Evolutionary conservation across 2,888 invertebrate genomes (phyloP), one percentile per base, ranked within the genome.

Genomic region (Panzeria rudis): DNA sequence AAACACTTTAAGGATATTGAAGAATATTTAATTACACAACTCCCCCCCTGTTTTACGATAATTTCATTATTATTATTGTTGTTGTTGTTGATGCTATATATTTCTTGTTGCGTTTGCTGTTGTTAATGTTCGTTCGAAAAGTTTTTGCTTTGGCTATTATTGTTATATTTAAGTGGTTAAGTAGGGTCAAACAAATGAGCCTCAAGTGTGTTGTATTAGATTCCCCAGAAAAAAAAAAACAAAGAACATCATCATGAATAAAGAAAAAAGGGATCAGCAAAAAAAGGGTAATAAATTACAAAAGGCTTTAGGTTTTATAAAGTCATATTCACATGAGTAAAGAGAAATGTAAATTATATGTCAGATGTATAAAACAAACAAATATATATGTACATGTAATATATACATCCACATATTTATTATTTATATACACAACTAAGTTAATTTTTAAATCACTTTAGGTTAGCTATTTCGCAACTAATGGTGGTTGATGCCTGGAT

Each of bases 1-100:
- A 69, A 85, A 82, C 84, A 81, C 84, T 84, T 81, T 71, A 64
- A 85, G 69, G 84, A 81, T 81, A 85, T 81, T 82, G 50, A 73
- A 50, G 81, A 81, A 85, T 85, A 85, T 81, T 85, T 85, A 85
- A 85, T 85, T 82, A 73, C 13, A 71, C 47, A 73, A 81, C 20
- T 75, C 81, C 47, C 54, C 23, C 23, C 25, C 38, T 20, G 35
- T n/a, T 61, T 17, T 13, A 61, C 29, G 23, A 61, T 69, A 69
- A 69, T 69, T 50, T 61, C 20, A 41, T 59, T 47, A 25, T 59
- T 59, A 25, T 50, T 23, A 9, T 20, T 41, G 20, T 56, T 68
- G 7, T 15, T 68, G 15, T 3, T 75, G 50, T 6, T 76, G 32
- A 2, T 61, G 17, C 3, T 52, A 20, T 9, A 35, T 47, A 6